A percentile compares a stretch with the other conserved stretches of the same genome.
Evolutionary conservation across 2,113 vertebrate species (phyloP).

Genomic region (Nycticebus coucang): DNA sequence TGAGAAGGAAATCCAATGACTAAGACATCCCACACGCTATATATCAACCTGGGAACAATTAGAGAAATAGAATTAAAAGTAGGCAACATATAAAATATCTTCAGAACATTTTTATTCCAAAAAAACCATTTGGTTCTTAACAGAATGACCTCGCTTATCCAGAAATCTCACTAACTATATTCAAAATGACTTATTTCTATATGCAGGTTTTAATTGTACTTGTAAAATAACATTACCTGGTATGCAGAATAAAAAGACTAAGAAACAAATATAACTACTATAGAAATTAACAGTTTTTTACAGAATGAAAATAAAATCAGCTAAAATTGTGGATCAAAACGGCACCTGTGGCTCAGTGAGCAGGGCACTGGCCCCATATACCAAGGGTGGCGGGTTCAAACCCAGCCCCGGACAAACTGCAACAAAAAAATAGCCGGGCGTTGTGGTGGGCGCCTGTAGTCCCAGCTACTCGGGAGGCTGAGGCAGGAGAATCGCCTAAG

Average conservation of each 20-base stretch:
- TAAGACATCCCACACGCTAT: background rate
- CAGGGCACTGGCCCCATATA: too few relatives aligned
- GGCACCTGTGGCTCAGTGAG: too few relatives aligned
- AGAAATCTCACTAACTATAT: slow-evolving; percentile 40
- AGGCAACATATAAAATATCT: background rate
- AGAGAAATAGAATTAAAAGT: background rate
- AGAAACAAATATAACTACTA: slow-evolving; percentile 22
- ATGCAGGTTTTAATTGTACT: background rate
- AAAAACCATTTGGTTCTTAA: slow-evolving; percentile 41
- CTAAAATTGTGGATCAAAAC: slow-evolving; percentile 9
- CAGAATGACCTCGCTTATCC: background rate
- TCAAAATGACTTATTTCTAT: slow-evolving; percentile 35
- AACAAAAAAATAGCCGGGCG: too few relatives aligned
- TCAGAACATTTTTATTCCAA: slow-evolving; percentile 14
- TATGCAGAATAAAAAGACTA: slow-evolving; percentile 15
- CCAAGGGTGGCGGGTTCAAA: too few relatives aligned
- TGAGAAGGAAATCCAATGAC: too few relatives aligned
- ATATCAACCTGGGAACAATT: background rate
- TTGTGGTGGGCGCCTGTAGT: too few relatives aligned
- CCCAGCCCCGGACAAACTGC: too few relatives aligned
- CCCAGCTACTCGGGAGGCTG: too few relatives aligned
- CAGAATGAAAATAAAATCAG: slow-evolving; percentile 43
- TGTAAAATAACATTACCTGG: background rate
- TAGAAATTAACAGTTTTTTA: slow-evolving; percentile 29
- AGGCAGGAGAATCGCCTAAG: too few relatives aligned